These are phyloP conservation scores for Pempheris klunzingeri DNA, from an alignment of 2,797 vertebrate genomes.

Conservation along the genomic window DNA sequence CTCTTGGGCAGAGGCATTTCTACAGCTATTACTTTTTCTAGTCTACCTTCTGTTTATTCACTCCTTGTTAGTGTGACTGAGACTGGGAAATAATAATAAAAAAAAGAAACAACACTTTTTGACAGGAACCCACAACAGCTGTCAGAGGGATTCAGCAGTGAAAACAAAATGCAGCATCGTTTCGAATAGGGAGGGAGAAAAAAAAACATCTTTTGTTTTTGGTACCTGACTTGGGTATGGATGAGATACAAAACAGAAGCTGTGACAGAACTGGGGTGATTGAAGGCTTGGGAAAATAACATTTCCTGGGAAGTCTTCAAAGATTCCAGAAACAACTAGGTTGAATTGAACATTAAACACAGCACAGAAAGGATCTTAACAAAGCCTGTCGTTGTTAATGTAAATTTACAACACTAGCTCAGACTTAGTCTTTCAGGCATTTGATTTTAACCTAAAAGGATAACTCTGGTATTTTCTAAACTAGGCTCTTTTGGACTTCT, in stretches of 20 bases:
- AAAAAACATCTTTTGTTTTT: slow-evolving; percentile 65
- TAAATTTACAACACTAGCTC: slow-evolving; percentile 21
- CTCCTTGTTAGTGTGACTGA: slow-evolving; percentile 72
- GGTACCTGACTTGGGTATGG: slow-evolving; percentile 74
- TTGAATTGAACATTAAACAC: slow-evolving; percentile 56
- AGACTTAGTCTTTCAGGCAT: background rate
- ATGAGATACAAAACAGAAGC: slow-evolving; percentile 68
- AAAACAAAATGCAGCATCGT: slow-evolving; percentile 74
- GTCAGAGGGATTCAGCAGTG: slow-evolving; percentile 75
- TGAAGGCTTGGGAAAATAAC: slow-evolving; percentile 77
- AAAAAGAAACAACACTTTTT: slow-evolving; percentile 72
- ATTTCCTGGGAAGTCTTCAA: slow-evolving; percentile 68
- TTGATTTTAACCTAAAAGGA: slow-evolving; percentile 7
- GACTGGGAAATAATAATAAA: slow-evolving; percentile 50
- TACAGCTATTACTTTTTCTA: slow-evolving; percentile 23
- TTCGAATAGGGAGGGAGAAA: slow-evolving; percentile 52
- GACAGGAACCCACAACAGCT: slow-evolving; percentile 82
- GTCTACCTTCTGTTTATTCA: slow-evolving; percentile 71
- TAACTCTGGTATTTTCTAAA: too few relatives aligned
- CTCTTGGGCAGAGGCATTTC: slow-evolving; percentile 62
- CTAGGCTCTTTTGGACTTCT: too few relatives aligned
- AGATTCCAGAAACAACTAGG: slow-evolving; percentile 54
- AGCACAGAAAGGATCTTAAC: slow-evolving; percentile 25
- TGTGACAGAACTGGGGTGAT: slow-evolving; percentile 82
- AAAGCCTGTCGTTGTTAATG: slow-evolving; percentile 22